phyloP scores from a whole-genome alignment of 2,113 vertebrate genomes.

The Dipodomys merriami region DNA sequence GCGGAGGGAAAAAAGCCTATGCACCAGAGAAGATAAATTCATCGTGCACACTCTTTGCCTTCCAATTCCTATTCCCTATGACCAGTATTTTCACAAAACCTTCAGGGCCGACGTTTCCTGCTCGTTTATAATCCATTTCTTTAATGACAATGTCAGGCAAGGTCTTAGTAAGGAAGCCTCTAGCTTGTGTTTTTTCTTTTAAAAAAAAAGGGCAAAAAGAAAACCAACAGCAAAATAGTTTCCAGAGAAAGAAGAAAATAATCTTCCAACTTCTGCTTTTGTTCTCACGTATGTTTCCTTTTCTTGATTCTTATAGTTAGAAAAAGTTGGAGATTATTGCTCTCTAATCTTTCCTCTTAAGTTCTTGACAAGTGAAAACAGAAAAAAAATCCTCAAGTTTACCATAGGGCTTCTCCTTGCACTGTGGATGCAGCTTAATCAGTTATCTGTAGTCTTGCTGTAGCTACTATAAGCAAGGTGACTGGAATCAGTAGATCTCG shows the following conservation, averaged over 20 bases:
- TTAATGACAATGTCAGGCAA: constrained; percentile 63
- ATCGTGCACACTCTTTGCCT: constrained; percentile 51
- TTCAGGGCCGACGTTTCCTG: constrained; percentile 34
- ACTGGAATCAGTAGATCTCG: constrained; percentile 47
- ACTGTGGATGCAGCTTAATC: constrained; percentile 15
- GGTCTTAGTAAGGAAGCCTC: constrained; percentile 49
- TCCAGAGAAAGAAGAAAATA: constrained; percentile 42
- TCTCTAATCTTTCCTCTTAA: neutral
- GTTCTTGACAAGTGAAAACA: neutral
- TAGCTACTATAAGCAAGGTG: neutral
- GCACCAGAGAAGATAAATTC: constrained; percentile 75
- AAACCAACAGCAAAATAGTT: constrained; percentile 54
- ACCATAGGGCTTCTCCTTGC: neutral
- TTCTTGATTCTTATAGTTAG: neutral
- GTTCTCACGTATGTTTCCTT: neutral
- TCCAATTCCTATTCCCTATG: constrained; percentile 63
- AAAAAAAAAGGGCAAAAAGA: constrained; percentile 35
- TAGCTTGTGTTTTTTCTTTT: constrained; percentile 48
- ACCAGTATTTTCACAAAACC: constrained; percentile 43
- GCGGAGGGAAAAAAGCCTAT: constrained; percentile 55
- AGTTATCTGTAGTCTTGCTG: constrained; percentile 15
- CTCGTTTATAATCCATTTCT: constrained; percentile 74
- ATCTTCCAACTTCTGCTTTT: constrained; percentile 10
- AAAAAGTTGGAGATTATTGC: neutral
- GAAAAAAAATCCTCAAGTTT: constrained; percentile 40